Base-by-base conservation (phyloP, 2,113 vertebrate species). In the Connochaetes taurinus region DNA sequence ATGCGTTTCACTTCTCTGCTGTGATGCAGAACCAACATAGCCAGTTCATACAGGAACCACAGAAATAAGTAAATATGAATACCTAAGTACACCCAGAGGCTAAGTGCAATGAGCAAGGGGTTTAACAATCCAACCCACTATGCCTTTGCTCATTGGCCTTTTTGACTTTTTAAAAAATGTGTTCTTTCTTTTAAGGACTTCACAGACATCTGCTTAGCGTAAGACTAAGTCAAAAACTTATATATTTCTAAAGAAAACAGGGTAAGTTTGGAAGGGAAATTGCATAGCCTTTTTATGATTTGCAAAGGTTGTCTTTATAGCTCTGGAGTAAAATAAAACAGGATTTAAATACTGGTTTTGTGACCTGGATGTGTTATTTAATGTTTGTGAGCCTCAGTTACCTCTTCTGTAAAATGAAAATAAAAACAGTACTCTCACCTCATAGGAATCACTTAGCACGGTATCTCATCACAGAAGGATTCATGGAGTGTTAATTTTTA, bases 21-120 rank as follows among this genome's bases (percentile, higher is more conserved):
- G n/a, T 1, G 15, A 50, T 0, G 53, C 60, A 31, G 33, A 76
- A 52, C 71, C 19, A 15, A 13, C 1, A 50, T 3, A 4, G 0
- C 45, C 82, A 4, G 36, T 23, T 45, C 58, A n/a, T n/a, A 47
- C 3, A 3, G 43, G 47, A 90, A 57, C 15, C 60, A 7, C 36
- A 45, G 29, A 67, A 76, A 31, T 15, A 21, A 91, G 83, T 5
- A 4, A 43, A 83, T 3, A 50, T 10, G 2, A 53, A 62, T 9
- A 50, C 9, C 19, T 14, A 15, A 2, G 6, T 0, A n/a, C 2
- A 19, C 50, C 62, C 33, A 0, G 19, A 47, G 84, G 45, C 43
- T 6, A 29, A 25, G 8, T 0, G 13, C 40, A 40, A 67, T 2
- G 5, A 83, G 27, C 53, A 47, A 47, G 43, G 31, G 19, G 36